A percentile compares a stretch with the other conserved stretches of the same genome.
Evolutionary conservation across 53 echinoderm and acorn worm genomes (phyloP).

Genomic region (Holothuria leucospilota): DNA sequence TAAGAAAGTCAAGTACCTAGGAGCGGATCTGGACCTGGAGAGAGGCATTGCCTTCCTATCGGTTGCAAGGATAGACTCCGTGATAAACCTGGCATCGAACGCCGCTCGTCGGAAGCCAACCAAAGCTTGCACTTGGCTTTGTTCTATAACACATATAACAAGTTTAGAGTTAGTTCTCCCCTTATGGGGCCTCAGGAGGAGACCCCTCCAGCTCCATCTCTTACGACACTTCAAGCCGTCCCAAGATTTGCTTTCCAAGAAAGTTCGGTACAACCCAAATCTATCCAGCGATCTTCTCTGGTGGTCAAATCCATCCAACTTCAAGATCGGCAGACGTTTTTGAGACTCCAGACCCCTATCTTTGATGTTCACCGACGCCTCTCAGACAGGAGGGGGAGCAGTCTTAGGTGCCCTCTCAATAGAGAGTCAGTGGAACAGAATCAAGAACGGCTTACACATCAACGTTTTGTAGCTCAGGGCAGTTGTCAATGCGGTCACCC

Average conservation of each 20-base stretch:
- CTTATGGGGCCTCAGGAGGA: constrained; percentile 36
- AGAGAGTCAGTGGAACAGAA: not conserved
- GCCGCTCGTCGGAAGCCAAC: not conserved
- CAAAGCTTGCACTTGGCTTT: constrained; percentile 22
- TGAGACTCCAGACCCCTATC: not conserved
- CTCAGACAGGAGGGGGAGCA: constrained; percentile 43
- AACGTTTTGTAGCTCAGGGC: constrained; percentile 16
- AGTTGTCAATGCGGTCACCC: not conserved
- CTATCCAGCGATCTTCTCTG: not conserved
- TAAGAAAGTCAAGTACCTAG: not conserved
- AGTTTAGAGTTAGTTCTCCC: constrained; percentile 39
- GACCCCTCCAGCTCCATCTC: constrained; percentile 52
- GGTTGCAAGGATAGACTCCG: not conserved
- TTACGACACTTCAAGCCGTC: constrained; percentile 20
- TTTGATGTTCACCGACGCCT: constrained; percentile 47
- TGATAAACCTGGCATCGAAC: not conserved
- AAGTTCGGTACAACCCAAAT: not conserved
- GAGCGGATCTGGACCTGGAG: not conserved
- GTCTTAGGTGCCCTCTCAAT: not conserved
- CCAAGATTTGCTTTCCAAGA: not conserved
- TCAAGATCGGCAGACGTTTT: not conserved
- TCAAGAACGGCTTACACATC: not conserved
- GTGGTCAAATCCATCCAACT: constrained; percentile 7
- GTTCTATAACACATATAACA: constrained; percentile 30
- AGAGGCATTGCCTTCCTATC: not conserved